Conservation (phyloP, 2,797 vertebrate species). For the Argyrosomus regius region DNA sequence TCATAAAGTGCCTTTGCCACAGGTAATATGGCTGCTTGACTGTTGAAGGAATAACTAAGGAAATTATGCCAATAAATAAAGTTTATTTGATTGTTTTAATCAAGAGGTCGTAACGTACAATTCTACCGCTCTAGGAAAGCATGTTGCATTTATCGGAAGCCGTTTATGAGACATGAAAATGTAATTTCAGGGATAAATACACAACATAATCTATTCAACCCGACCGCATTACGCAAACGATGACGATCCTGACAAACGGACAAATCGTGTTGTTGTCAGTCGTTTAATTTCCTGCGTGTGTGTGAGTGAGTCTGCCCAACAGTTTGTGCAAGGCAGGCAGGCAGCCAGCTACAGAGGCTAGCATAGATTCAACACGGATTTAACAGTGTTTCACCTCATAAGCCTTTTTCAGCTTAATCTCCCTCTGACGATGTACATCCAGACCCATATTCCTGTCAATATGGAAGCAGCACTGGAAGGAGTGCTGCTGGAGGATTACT, state of each 20-base stretch:
- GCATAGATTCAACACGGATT: constrained; percentile 78
- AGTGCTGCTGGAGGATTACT: constrained; percentile 63
- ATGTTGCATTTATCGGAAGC: constrained; percentile 24
- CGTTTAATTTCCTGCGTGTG: constrained; percentile 74
- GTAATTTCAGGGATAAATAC: constrained; percentile 10
- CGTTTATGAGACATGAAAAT: constrained; percentile 16
- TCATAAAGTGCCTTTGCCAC: constrained; percentile 36
- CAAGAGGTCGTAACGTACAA: constrained; percentile 1
- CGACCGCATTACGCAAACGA: constrained; percentile 36
- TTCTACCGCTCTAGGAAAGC: constrained; percentile 13
- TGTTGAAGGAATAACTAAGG: not conserved
- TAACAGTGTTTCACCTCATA: constrained; percentile 79
- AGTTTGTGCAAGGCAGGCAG: constrained; percentile 70
- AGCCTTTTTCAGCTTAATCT: constrained; percentile 78
- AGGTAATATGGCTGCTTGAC: constrained; percentile 23
- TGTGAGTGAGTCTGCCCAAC: constrained; percentile 59
- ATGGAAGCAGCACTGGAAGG: constrained; percentile 42
- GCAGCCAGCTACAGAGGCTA: constrained; percentile 71
- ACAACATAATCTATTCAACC: constrained; percentile 36
- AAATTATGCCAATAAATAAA: constrained; percentile 4
- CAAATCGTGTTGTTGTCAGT: constrained; percentile 65
- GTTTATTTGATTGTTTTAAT: constrained; percentile 32
- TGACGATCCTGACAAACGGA: constrained; percentile 58
- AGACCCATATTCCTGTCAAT: constrained; percentile 73
- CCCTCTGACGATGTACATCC: constrained; percentile 69